phyloP scores from a whole-genome alignment of 2,797 vertebrate species.

The Pipistrellus nathusii region DNA sequence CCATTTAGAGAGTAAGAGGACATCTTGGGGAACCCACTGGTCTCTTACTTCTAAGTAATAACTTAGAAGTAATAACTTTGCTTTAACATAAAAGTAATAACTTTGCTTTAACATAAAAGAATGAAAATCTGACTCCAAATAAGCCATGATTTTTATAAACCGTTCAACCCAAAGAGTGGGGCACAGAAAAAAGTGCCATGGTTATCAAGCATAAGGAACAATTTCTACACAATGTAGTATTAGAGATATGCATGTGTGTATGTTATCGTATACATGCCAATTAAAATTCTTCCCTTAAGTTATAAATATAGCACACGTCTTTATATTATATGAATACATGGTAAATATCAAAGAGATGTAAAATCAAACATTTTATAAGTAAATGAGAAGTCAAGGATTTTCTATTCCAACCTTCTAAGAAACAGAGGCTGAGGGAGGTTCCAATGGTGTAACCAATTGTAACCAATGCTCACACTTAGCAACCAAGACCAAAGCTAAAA shows the following conservation, averaged over 20 bases:
- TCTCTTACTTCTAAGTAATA: neutral
- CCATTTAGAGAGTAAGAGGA: neutral
- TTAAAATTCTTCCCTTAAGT: neutral
- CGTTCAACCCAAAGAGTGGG: neutral
- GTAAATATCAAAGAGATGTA: neutral
- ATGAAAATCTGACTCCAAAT: neutral
- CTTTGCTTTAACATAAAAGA: constrained; percentile 34
- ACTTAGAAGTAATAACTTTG: too few species aligned
- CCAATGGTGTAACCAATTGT: neutral
- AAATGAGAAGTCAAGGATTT: neutral
- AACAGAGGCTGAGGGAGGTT: neutral
- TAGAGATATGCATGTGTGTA: neutral
- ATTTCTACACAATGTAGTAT: neutral
- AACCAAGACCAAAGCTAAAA: neutral
- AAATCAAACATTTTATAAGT: neutral
- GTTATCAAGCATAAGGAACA: neutral
- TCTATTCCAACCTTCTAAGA: neutral
- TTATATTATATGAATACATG: neutral
- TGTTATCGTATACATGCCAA: neutral
- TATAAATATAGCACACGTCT: neutral
- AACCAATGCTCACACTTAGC: neutral
- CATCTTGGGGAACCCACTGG: neutral
- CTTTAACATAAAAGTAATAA: constrained; percentile 36
- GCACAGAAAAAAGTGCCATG: neutral
- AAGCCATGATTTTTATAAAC: neutral